Conservation (phyloP, 2,888 invertebrate species). For the Scelioninae gen. 2 region DNA sequence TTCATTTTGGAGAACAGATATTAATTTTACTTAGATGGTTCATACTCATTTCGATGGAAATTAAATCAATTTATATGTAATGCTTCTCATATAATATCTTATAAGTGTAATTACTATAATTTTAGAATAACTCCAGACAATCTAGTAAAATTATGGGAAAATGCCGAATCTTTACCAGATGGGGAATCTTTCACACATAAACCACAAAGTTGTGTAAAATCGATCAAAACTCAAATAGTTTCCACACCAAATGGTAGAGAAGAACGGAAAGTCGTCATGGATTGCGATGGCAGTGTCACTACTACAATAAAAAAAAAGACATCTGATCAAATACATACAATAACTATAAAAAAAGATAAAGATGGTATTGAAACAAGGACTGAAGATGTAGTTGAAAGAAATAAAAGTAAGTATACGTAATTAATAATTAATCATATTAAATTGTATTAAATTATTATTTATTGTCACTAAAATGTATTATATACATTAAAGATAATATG, state of each 20-base stretch:
- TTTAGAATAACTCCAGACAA: conserved; percentile 67
- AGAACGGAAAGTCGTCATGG: conserved; percentile 77
- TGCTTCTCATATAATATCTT: too few relatives aligned
- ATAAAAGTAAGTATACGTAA: conserved; percentile 66
- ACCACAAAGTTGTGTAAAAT: conserved; percentile 75
- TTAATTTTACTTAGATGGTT: background rate
- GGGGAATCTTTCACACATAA: conserved; percentile 62
- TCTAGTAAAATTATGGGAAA: conserved; percentile 67
- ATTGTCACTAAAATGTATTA: too few relatives aligned
- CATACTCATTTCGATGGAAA: too few relatives aligned
- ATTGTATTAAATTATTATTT: too few relatives aligned
- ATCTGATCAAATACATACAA: conserved; percentile 69
- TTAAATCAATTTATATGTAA: too few relatives aligned
- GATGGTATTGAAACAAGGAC: conserved; percentile 69
- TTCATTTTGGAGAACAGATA: too few relatives aligned
- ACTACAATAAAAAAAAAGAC: conserved; percentile 76
- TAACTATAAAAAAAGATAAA: conserved; percentile 68
- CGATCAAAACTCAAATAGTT: conserved; percentile 77
- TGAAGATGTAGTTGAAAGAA: conserved; percentile 70
- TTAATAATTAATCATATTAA: too few relatives aligned
- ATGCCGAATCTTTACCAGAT: conserved; percentile 56
- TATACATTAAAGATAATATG: too few relatives aligned
- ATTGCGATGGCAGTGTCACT: conserved; percentile 79
- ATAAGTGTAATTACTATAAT: background rate
- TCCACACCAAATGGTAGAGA: conserved; percentile 79